A percentile compares a stretch with the other conserved stretches of the same genome.
These are phyloP conservation scores for Cyphomyrus plagiostoma DNA, from an alignment of 2,113 vertebrate species.

Conservation along the genomic window DNA sequence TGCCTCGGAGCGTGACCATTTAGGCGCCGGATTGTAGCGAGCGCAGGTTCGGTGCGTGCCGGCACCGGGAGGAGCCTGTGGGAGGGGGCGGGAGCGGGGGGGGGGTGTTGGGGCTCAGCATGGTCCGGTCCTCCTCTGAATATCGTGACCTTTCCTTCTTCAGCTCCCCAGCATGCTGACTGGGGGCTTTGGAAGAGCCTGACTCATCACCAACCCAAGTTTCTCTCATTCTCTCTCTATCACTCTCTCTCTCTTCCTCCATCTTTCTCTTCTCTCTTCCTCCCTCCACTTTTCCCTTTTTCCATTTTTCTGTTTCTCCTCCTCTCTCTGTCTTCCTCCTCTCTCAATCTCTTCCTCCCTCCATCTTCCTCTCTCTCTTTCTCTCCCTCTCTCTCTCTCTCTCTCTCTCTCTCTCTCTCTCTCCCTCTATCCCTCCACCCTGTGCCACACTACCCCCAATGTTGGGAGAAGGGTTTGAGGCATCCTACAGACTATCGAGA, in stretches of 20 bases:
- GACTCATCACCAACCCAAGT: constrained; percentile 5
- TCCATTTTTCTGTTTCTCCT: background rate
- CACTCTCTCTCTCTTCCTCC: background rate
- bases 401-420: background rate
- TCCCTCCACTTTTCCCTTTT: background rate
- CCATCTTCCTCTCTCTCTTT: too few relatives aligned
- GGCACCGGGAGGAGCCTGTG: background rate
- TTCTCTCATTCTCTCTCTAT: background rate
- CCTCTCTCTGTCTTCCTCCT: background rate
- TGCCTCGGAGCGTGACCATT: background rate
- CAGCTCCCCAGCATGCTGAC: constrained; percentile 2
- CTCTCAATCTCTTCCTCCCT: background rate
- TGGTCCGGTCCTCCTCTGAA: background rate
- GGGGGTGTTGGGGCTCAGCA: background rate
- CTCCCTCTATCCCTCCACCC: background rate
- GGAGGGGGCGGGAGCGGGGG: background rate
- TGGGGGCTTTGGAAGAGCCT: background rate
- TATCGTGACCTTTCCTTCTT: constrained; percentile 13
- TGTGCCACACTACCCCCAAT: background rate
- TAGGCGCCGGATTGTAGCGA: background rate
- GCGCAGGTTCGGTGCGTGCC: background rate
- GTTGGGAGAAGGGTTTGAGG: background rate
- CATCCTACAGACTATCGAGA: background rate
- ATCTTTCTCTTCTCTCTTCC: background rate
- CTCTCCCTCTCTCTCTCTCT: background rate